Conservation (phyloP, 2,888 invertebrate genomes). For the Drosophila prostipennis region DNA sequence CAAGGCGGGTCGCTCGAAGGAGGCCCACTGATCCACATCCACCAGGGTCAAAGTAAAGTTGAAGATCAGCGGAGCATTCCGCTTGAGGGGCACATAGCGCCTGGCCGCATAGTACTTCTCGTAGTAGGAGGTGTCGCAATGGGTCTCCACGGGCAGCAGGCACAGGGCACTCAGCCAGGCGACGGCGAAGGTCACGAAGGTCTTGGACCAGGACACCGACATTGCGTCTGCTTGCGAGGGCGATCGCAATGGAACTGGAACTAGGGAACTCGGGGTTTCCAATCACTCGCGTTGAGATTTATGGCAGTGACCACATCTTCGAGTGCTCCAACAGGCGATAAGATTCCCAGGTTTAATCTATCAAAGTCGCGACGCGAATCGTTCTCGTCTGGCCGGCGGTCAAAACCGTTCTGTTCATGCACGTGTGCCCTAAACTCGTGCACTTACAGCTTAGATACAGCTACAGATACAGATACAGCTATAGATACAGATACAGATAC, state of each 20-base stretch:
- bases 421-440: slow-evolving; percentile 48
- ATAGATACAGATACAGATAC: slow-evolving; percentile 10
- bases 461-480: too few species aligned
- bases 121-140: slow-evolving; percentile 80
- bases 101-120: slow-evolving; percentile 81
- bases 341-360: slow-evolving; percentile 22
- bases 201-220: slow-evolving; percentile 40
- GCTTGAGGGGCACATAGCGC: slow-evolving; percentile 72
- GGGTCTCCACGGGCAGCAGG: slow-evolving; percentile 69
- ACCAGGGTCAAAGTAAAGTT: slow-evolving; percentile 67
- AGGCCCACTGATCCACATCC: slow-evolving; percentile 82
- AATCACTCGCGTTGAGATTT: slow-evolving; percentile 29
- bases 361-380: slow-evolving; percentile 31
- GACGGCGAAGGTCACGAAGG: slow-evolving; percentile 52
- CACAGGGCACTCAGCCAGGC: slow-evolving; percentile 69
- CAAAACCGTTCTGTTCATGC: slow-evolving; percentile 32
- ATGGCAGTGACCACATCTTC: slow-evolving; percentile 39
- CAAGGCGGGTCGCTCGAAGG: slow-evolving; percentile 88
- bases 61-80: slow-evolving; percentile 60
- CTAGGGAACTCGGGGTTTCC: background rate
- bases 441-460: slow-evolving; percentile 9
- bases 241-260: slow-evolving; percentile 57
- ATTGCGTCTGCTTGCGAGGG: slow-evolving; percentile 42
- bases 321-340: slow-evolving; percentile 33
- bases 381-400: slow-evolving; percentile 19